Conservation (phyloP, 2,888 invertebrate genomes). For the Drosophila meridionalis region DNA sequence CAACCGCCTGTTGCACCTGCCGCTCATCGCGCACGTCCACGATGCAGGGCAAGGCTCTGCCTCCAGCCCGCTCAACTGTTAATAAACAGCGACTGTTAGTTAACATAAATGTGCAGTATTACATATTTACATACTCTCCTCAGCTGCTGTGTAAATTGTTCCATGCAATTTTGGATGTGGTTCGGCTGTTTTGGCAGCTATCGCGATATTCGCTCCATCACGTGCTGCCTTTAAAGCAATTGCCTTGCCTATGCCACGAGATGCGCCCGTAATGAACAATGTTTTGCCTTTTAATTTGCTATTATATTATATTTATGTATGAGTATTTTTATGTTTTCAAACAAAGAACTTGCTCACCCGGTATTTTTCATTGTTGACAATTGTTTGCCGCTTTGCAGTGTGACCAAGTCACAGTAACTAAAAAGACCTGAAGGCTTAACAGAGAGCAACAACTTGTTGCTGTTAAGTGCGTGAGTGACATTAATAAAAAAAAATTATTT, state of each 20-base stretch:
- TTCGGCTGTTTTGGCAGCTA: conserved; percentile 94
- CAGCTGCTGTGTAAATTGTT: conserved; percentile 93
- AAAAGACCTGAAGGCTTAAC: not conserved
- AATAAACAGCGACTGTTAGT: not conserved
- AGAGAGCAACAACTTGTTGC: conserved; percentile 1
- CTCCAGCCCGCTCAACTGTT: conserved; percentile 92
- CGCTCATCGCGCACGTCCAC: conserved; percentile 93
- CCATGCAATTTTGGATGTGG: conserved; percentile 88
- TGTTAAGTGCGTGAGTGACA: not conserved
- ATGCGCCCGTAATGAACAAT: conserved; percentile 97
- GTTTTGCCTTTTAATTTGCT: conserved; percentile 92
- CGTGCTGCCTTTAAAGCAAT: conserved; percentile 95
- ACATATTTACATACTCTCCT: conserved; percentile 88
- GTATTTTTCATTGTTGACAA: conserved; percentile 29
- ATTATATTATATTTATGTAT: not conserved
- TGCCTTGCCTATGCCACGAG: conserved; percentile 96
- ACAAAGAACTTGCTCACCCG: conserved; percentile 10
- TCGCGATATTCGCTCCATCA: conserved; percentile 94
- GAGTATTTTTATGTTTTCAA: not conserved
- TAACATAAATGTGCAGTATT: conserved; percentile 9
- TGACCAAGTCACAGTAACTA: not conserved
- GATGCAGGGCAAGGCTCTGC: conserved; percentile 91
- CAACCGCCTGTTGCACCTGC: conserved; percentile 88
- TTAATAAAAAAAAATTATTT: not conserved
- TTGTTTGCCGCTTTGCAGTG: not conserved